phyloP scores from a whole-genome alignment of 2,888 invertebrate species.

The Resseliella maxima region DNA sequence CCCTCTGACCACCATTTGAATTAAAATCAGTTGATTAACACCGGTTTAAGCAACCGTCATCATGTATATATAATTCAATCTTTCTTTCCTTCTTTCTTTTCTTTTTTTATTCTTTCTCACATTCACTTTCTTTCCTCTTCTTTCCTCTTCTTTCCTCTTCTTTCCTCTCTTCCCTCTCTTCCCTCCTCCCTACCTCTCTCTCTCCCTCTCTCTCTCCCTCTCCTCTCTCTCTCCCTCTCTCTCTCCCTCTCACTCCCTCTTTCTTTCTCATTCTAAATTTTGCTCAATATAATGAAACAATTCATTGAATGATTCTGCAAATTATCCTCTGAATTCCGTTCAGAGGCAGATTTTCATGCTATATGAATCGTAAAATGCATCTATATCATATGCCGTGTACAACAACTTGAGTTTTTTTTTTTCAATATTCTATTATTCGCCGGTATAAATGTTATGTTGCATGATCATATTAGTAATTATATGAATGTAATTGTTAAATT shows the following conservation, averaged over 20 bases:
- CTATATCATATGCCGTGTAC: too few relatives aligned
- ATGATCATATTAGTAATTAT: background rate
- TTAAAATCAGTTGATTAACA: constrained; percentile 31
- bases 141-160: too few relatives aligned
- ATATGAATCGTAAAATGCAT: background rate
- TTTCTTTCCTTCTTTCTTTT: background rate
- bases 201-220: background rate
- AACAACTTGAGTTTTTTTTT: too few relatives aligned
- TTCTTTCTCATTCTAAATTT: background rate
- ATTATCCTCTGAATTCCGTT: too few relatives aligned
- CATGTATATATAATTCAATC: background rate
- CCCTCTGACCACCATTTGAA: background rate
- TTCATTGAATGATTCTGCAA: background rate
- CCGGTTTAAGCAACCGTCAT: background rate
- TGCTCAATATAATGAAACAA: too few relatives aligned
- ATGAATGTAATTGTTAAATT: background rate
- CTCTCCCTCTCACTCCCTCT: background rate
- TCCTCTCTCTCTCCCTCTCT: background rate
- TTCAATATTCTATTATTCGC: background rate
- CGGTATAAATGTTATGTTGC: background rate
- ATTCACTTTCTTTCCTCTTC: background rate
- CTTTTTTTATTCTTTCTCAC: background rate
- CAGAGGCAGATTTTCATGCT: too few relatives aligned
- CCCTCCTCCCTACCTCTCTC: background rate
- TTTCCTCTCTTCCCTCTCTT: background rate